Base-by-base conservation (phyloP, 2,797 vertebrate species). In the Epinephelus malabaricus region DNA sequence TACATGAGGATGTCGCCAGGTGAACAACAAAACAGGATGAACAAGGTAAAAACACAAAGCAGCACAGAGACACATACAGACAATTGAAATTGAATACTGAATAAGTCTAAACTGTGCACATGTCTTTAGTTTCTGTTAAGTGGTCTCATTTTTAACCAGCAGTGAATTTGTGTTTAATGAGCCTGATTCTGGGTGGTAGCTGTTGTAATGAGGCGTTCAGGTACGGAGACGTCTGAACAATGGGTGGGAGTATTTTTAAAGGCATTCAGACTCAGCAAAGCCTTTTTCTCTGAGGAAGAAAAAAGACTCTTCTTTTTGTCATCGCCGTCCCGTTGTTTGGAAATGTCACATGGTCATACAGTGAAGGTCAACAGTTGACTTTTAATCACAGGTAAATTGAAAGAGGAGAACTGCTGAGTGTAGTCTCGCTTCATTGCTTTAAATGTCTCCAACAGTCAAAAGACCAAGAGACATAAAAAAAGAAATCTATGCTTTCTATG, bases 301-400 rank as follows among this genome's bases (percentile, higher is more conserved):
- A 25, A 5, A 27, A 19, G 11, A 59, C 72, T 87, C 68, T 21
- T 82, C 70, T 73, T 70, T 77, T 68, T 47, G 62, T 85, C 79
- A 77, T 75, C 76, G 14, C 76, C 49, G 55, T 21, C 70, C 51
- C 23, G 73, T 87, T 86, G 81, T 88, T 83, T 76, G 73, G 62
- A 90, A 92, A 87, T 78, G 86, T 85, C 86, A 90, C 65, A 61
- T 62, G 61, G 51, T 70, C 67, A 55, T 43, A 71, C 55, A 40
- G 68, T 76, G 69, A 89, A 89, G 68, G 88, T 83, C 84, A 84
- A 62, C 27, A 58, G 69, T 63, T 69, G 71, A 78, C 77, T 82
- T 82, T 86, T 68, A 79, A 89, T 85, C 51, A 13, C 50, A 78
- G 74, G 51, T 34, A 54, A 79, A 84, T 60, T 72, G 40, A 77